Base-by-base conservation (phyloP, 2,797 vertebrate genomes). In the Pangasius krempfi region DNA sequence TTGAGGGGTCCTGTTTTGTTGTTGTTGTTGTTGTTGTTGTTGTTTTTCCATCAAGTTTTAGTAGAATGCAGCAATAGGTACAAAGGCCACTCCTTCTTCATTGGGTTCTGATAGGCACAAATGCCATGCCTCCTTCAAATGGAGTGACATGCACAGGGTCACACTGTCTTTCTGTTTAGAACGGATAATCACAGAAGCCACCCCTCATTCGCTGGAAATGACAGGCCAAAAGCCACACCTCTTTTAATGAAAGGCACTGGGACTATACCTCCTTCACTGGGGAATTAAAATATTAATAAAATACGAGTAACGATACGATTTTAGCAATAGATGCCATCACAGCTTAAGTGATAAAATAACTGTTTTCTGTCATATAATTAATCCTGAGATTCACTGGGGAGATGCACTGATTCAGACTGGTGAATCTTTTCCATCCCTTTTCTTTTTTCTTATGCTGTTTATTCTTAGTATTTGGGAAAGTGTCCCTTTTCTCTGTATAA, bases 401-500 rank as follows among this genome's bases (percentile, higher is more conserved):
- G 3, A n/a, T 47, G n/a, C 27, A 20, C 50, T 5, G 14, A 79
- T 79, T 79, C 16, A 22, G 33, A 56, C 33, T 8, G 66, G 1
- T 10, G 37, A 73, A 22, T 44, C 75, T 40, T 30, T 54, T 78
- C 50, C 50, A 30, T 7, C 25, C 4, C 10, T 14, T 40, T 40
- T 2, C 3, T 56, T 56, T 33, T 1, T 30, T 9, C 25, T 18
- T 47, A 3, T 40, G 18, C 12, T 40, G 56, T 83, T 83, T 83
- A 27, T 33, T 82, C 4, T 83, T 20, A 47, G 40, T 62, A 33
- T 83, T 84, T 88, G 40, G 80, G 68, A 84, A 84, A 52, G 54
- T 83, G 33, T 84, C 80, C 52, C 80, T 76, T 58, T 84, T 56
- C 75, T 87, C 72, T 82, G 22, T 47, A 82, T 62, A 18, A 3